Base-by-base conservation (phyloP, 92 coral and sea anemone species). In the Muricea muricata region DNA sequence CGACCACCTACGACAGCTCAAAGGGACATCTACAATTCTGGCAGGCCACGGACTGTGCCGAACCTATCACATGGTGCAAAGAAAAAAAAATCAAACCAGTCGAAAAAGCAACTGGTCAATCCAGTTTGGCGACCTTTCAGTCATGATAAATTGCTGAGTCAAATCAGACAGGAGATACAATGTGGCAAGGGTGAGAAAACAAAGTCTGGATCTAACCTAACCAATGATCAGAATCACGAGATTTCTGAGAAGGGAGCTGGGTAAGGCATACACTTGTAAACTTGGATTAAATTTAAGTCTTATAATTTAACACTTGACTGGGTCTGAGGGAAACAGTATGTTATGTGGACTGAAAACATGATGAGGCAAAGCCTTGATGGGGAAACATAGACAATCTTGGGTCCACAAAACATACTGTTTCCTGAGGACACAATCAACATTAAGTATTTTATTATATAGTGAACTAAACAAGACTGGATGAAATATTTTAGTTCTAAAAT, bases 1-100 rank as follows among this genome's bases (percentile, higher is more conserved):
- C 1, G 80, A 48, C 80, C 80, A 3, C 80, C 80, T 8, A 45
- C 80, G 18, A 24, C 80, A 7, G 58, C 80, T 46, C 80, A 74
- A 17, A 74, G 52, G 80, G 21, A 35, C 9, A 74, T 63, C 33
- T 74, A 74, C 63, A 74, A 39, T 39, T 26, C 80, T 6, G 63
- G 47, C 14, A 23, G 80, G 50, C 25, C 76, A 11, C 56, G 20
- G 18, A 37, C 17, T 39, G 76, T 70, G 20, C 48, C 76, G 39
- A 34, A 48, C 18, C 18, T 29, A 37, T 25, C 73, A 29, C 73
- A 66, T 66, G 9, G 37, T 0, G 32, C 23, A 40, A 70, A 29
- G 52, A 37, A 17, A 15, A 11, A 17, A 18, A 70, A 70, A 15
- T n/a, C 15, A 20, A 20, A 37, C 4, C 34, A 70, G 47, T 70